A percentile compares a stretch with the other conserved stretches of the same genome.
Conservation (phyloP, 2,888 invertebrate genomes). For the Chorisops tibialis region DNA sequence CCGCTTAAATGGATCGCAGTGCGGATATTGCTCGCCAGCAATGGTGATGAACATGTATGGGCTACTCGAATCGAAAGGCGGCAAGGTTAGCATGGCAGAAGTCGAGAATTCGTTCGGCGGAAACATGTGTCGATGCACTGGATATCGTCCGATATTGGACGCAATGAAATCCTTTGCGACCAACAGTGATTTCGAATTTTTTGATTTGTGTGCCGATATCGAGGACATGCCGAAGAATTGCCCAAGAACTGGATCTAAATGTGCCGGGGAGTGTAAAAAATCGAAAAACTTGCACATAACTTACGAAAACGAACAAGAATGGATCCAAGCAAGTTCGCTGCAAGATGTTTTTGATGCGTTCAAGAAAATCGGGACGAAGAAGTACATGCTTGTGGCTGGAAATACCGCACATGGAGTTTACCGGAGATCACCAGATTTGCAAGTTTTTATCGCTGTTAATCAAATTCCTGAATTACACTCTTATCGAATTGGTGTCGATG, state of each 20-base stretch:
- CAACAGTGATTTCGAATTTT: conserved; percentile 57
- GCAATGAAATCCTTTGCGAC: conserved; percentile 72
- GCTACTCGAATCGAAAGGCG: conserved; percentile 54
- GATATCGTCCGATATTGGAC: conserved; percentile 74
- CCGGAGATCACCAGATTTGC: conserved; percentile 50
- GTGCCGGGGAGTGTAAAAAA: conserved; percentile 44
- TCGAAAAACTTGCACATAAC: background rate
- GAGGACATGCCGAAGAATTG: conserved; percentile 47
- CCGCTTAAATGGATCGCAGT: conserved; percentile 67
- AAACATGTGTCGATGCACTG: conserved; percentile 78
- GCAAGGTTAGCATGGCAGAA: conserved; percentile 59
- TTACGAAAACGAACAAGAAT: conserved; percentile 46
- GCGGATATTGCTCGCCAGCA: conserved; percentile 74
- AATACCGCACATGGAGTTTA: conserved; percentile 69
- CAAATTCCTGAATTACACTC: conserved; percentile 56
- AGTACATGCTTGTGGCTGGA: conserved; percentile 65
- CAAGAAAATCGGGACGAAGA: conserved; percentile 49
- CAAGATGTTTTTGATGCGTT: conserved; percentile 60
- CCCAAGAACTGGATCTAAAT: conserved; percentile 47
- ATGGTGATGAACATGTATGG: conserved; percentile 73
- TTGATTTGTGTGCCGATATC: conserved; percentile 54
- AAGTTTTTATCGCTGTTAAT: conserved; percentile 61
- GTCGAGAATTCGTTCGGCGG: conserved; percentile 74
- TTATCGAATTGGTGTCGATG: conserved; percentile 35
- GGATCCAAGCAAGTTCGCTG: conserved; percentile 59